Base-by-base conservation (phyloP, 2,113 vertebrate genomes). In the Tonatia bakeri region DNA sequence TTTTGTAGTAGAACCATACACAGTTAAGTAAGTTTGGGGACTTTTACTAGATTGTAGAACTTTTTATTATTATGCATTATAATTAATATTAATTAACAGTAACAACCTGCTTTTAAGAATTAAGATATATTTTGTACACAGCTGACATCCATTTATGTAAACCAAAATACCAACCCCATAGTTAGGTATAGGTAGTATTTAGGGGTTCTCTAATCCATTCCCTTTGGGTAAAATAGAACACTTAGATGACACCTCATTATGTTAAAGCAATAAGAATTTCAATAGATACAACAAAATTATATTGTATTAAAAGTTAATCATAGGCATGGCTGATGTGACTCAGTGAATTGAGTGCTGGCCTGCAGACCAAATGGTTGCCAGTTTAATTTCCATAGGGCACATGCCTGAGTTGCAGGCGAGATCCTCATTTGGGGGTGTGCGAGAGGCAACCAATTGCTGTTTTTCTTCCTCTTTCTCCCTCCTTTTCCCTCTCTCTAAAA, bases 211-310 rank as follows among this genome's bases (percentile, higher is more conserved):
- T 85, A 6, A 50, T 88, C 65, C 15, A 86, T 91, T 94, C 20
- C 17, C 36, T 93, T 59, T 96, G 94, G 47, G 26, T 80, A 56
- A n/a, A 81, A 28, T 50, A 5, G 13, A 73, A 87, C 61, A 3
- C 79, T 93, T 95, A 81, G 16, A 56, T 90, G 33, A 84, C 43
- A 75, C 22, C 13, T 94, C 45, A 54, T 86, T 93, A 40, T 59
- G 54, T 43, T 69, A 81, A 94, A 87, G n/a, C 67, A 69, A 43
- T 61, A 80, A 72, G 40, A 94, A 95, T 92, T 85, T 95, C 81
- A 95, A 16, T 16, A 76, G 56, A 22, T 36, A 15, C 12, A 84
- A 83, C 12, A n/a, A 79, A 96, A 50, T 77, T 40, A 40, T 81
- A 72, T 82, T 36, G 33, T 31, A 31, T 94, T 91, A 38, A 85